Conservation (phyloP, 2,113 vertebrate species). For the Isichthys henryi region DNA sequence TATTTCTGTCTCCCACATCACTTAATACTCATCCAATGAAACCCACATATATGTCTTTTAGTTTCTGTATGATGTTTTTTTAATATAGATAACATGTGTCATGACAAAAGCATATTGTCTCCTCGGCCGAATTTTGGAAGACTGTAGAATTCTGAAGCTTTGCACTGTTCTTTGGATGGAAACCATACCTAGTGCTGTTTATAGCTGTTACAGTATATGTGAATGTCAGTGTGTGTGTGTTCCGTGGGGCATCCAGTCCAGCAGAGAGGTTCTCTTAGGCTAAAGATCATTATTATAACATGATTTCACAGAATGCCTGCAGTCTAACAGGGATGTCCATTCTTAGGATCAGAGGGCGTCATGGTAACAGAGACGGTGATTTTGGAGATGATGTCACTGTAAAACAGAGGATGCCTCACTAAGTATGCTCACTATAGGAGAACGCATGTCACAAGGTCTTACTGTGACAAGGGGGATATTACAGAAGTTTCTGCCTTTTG, state of each 20-base stretch:
- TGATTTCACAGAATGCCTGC: not conserved
- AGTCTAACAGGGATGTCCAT: not conserved
- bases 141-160: not conserved
- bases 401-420: not conserved
- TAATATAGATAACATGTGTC: not conserved
- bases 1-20: conserved; percentile 5
- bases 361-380: not conserved
- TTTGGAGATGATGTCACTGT: not conserved
- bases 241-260: not conserved
- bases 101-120: not conserved
- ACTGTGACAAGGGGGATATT: not conserved
- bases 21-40: not conserved
- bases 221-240: not conserved
- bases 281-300: not conserved
- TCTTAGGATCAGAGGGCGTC: not conserved
- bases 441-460: not conserved
- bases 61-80: not conserved
- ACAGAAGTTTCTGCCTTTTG: not conserved
- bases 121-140: not conserved
- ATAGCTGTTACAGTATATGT: not conserved
- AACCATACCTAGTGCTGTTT: not conserved
- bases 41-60: not conserved
- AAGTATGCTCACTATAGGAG: not conserved
- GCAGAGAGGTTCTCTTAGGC: not conserved
- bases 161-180: not conserved